Conservation (phyloP, 1,140 invertebrate genomes). For the Micrasema minimum region DNA sequence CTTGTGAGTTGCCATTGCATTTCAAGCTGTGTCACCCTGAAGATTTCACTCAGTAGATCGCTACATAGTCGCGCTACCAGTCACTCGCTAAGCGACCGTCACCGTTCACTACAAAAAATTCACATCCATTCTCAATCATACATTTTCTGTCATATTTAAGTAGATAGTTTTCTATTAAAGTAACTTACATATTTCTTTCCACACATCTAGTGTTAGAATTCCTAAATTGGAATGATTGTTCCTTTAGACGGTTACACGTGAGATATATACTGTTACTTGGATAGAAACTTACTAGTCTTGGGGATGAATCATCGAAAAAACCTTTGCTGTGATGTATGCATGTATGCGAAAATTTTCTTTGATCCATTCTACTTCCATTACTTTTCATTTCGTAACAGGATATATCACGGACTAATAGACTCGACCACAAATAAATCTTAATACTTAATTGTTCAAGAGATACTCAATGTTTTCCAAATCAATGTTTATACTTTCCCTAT, state of each 20-base stretch:
- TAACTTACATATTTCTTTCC: conserved; percentile 19
- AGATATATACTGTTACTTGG: conserved; percentile 12
- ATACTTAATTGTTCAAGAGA: conserved; percentile 12
- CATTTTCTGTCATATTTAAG: conserved; percentile 48
- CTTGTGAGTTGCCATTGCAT: not conserved
- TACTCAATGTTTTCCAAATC: conserved; percentile 35
- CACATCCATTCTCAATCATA: conserved; percentile 47
- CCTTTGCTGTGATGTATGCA: conserved; percentile 35
- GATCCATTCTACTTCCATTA: not conserved
- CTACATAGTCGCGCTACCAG: conserved; percentile 4
- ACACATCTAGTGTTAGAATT: conserved; percentile 24
- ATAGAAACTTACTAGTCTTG: not conserved
- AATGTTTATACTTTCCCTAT: conserved; percentile 40
- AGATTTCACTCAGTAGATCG: conserved; percentile 10
- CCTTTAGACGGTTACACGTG: not conserved
- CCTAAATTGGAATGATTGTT: conserved; percentile 9
- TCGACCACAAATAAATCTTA: conserved; percentile 14
- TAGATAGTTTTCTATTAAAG: conserved; percentile 34
- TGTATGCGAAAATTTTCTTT: conserved; percentile 15
- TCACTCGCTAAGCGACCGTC: conserved; percentile 24
- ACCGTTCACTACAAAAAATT: conserved; percentile 38
- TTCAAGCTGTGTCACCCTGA: not conserved
- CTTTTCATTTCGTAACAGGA: conserved; percentile 17
- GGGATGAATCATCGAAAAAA: conserved; percentile 4
- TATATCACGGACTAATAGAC: not conserved